Percentiles rank a stretch among this genome's conserved stretches.
Evolutionary conservation across 1,140 invertebrate genomes (phyloP).

Genomic region (Drosophila gunungcola): DNA sequence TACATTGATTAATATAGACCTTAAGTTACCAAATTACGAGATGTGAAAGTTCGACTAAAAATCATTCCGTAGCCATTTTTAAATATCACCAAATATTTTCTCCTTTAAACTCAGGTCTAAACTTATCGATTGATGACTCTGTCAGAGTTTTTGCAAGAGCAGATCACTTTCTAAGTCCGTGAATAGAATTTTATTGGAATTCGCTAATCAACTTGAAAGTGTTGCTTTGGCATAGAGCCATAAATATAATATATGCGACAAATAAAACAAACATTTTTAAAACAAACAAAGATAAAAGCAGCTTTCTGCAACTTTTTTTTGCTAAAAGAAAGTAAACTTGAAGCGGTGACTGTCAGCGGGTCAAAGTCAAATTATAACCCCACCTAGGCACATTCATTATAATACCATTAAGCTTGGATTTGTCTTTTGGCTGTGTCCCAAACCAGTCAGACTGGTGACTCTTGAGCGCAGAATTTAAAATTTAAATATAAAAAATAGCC

Average conservation of each 20-base stretch:
- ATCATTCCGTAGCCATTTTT: background rate
- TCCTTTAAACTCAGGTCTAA: background rate
- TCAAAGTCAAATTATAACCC: constrained; percentile 51
- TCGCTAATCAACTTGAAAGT: constrained; percentile 6
- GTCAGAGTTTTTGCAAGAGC: background rate
- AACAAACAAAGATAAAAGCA: constrained; percentile 38
- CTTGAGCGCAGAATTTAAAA: constrained; percentile 18
- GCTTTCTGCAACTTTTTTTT: constrained; percentile 27
- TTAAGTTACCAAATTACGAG: too few relatives aligned
- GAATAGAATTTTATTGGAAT: constrained; percentile 31
- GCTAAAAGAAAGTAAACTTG: constrained; percentile 47
- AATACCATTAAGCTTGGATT: constrained; percentile 30
- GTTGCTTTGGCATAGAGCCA: background rate
- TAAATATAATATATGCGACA: constrained; percentile 15
- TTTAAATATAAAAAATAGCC: constrained; percentile 30
- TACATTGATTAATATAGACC: too few relatives aligned
- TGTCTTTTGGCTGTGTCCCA: constrained; percentile 13
- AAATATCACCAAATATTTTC: background rate
- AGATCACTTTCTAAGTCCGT: constrained; percentile 35
- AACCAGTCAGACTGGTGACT: constrained; percentile 36
- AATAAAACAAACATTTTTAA: constrained; percentile 25
- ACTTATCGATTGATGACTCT: constrained; percentile 6
- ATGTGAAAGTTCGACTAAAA: background rate
- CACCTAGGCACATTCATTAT: constrained; percentile 47
- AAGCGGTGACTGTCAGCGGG: constrained; percentile 26